These are phyloP conservation scores for Azemiops feae DNA, from an alignment of 2,113 vertebrate genomes.

Conservation along the genomic window DNA sequence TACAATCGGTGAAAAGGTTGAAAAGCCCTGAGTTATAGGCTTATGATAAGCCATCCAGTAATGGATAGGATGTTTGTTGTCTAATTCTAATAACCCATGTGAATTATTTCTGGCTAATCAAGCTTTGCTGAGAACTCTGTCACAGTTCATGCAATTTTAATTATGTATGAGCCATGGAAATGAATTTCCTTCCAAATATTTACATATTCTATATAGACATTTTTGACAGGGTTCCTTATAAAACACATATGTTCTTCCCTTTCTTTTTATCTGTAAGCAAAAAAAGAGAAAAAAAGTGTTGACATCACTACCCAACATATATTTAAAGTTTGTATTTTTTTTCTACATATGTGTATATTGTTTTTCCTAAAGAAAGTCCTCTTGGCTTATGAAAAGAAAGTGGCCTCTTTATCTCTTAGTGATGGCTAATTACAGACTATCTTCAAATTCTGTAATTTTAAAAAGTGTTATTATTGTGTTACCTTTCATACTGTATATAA, in stretches of 20 bases:
- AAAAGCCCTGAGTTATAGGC: no score
- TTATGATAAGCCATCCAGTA: neutral
- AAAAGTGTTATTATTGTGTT: neutral
- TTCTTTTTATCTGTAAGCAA: neutral
- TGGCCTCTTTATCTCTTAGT: neutral
- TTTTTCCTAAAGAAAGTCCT: neutral
- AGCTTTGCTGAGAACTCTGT: neutral
- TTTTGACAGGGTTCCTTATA: neutral
- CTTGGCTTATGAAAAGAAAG: neutral
- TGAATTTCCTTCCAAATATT: neutral
- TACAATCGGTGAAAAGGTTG: no score
- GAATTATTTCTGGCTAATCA: neutral
- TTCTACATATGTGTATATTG: neutral
- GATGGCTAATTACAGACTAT: neutral
- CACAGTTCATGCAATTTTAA: neutral
- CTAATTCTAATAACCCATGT: neutral
- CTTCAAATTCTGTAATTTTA: neutral
- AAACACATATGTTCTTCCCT: neutral
- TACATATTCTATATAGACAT: neutral
- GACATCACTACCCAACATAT: neutral
- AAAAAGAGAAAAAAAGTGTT: neutral
- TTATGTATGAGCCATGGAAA: neutral
- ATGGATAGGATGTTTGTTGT: neutral
- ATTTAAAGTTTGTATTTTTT: neutral
- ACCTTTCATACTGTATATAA: conserved; percentile 14